phyloP scores from a whole-genome alignment of 2,797 vertebrate genomes.

The Siniperca obscura region DNA sequence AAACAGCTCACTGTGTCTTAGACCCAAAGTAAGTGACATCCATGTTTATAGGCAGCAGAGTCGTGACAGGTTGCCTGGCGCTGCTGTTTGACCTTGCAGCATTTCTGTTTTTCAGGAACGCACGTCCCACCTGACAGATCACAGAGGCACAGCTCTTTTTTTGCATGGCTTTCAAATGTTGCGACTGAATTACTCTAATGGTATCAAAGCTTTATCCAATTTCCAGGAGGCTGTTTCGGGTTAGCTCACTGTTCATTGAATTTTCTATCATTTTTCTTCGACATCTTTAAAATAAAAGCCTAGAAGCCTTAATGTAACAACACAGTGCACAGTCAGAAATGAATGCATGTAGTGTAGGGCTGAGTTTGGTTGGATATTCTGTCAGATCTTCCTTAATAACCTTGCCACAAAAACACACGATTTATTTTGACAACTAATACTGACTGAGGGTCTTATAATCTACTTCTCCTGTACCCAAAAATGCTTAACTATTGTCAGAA shows the following conservation, averaged over 20 bases:
- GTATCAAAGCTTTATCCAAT: neutral
- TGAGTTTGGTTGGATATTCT: neutral
- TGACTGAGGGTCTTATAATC: neutral
- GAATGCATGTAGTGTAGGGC: neutral
- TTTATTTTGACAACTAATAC: neutral
- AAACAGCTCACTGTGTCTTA: neutral
- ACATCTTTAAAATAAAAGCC: neutral
- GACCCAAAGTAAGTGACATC: constrained; percentile 40
- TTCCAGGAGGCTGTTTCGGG: neutral
- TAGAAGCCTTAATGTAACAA: neutral
- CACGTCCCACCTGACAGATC: neutral
- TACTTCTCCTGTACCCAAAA: neutral
- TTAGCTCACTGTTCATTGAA: neutral
- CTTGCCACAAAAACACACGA: constrained; percentile 9
- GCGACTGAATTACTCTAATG: neutral
- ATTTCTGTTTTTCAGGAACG: constrained; percentile 48
- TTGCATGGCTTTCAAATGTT: neutral
- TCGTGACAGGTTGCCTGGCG: constrained; percentile 71
- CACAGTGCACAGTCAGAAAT: neutral
- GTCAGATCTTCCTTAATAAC: constrained; percentile 1
- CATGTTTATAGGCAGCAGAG: constrained; percentile 47
- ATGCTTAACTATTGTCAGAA: neutral
- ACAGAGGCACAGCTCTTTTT: neutral
- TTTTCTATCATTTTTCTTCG: neutral
- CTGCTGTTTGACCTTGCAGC: constrained; percentile 83